phyloP scores from a whole-genome alignment of 2,113 vertebrate genomes.

The Rattus rattus region DNA sequence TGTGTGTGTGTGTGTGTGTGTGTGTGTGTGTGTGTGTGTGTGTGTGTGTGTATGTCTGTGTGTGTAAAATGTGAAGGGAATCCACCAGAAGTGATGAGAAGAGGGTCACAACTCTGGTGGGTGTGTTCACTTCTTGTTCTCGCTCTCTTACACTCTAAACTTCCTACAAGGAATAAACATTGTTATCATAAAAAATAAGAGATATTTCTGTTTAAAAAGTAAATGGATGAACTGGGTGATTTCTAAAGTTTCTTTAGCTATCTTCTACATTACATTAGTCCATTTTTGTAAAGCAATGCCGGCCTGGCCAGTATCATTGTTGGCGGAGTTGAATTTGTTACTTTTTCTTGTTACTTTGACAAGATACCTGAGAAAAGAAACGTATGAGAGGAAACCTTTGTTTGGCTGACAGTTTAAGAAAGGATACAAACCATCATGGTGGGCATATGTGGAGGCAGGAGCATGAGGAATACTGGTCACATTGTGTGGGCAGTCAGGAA shows the following conservation, averaged over 20 bases:
- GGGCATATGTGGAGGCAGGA: not conserved
- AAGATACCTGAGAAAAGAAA: not conserved
- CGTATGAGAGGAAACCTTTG: not conserved
- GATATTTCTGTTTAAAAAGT: not conserved
- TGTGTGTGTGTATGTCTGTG: not conserved
- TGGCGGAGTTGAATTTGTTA: not conserved
- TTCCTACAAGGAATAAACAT: constrained; percentile 14
- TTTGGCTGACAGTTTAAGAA: not conserved
- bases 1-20: not conserved
- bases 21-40: not conserved
- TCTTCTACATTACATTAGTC: not conserved
- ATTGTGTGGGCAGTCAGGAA: not conserved
- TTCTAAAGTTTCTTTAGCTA: not conserved
- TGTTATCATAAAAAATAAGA: not conserved
- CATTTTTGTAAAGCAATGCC: not conserved
- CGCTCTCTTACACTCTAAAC: constrained; percentile 17
- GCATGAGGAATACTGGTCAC: not conserved
- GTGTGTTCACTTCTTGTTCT: constrained; percentile 29
- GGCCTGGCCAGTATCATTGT: not conserved
- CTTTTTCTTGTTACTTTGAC: not conserved
- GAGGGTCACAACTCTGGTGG: not conserved
- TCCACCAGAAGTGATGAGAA: not conserved
- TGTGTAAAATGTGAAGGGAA: constrained; percentile 11
- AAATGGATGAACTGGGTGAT: not conserved
- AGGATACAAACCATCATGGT: not conserved